Evolutionary conservation across 2,113 vertebrate genomes (phyloP).

Genomic region (Chinchilla lanigera): DNA sequence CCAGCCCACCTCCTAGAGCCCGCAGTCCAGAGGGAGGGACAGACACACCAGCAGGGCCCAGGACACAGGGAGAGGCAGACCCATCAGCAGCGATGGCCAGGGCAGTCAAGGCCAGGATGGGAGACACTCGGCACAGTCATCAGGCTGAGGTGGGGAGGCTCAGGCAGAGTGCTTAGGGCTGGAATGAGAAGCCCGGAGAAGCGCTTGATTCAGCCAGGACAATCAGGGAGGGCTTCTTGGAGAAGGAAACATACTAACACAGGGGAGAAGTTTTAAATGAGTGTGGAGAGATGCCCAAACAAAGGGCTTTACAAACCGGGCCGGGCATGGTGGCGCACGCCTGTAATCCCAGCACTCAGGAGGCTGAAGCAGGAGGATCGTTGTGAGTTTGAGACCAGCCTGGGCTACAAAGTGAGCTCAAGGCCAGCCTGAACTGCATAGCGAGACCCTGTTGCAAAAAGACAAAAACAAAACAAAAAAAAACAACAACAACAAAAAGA

Average conservation of each 20-base stretch:
- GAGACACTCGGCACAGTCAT: not conserved
- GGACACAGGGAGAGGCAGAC: not conserved
- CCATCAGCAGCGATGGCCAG: not conserved
- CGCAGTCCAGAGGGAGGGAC: not conserved
- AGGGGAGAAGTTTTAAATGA: not conserved
- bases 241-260: not conserved
- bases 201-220: not conserved
- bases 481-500: too few relatives aligned
- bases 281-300: not conserved
- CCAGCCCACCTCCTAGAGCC: not conserved
- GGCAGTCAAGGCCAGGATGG: not conserved
- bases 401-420: too few relatives aligned
- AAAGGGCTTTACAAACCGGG: not conserved
- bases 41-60: not conserved
- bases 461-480: too few relatives aligned
- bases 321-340: too few relatives aligned
- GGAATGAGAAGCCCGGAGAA: not conserved
- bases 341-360: too few relatives aligned
- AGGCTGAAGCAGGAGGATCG: too few relatives aligned
- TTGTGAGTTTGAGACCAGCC: too few relatives aligned
- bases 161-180: not conserved
- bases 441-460: too few relatives aligned
- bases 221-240: conserved; percentile 20
- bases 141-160: not conserved
- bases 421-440: too few relatives aligned